These are phyloP conservation scores for Galeopterus variegatus DNA, from an alignment of 2,113 vertebrate species.

Conservation along the genomic window DNA sequence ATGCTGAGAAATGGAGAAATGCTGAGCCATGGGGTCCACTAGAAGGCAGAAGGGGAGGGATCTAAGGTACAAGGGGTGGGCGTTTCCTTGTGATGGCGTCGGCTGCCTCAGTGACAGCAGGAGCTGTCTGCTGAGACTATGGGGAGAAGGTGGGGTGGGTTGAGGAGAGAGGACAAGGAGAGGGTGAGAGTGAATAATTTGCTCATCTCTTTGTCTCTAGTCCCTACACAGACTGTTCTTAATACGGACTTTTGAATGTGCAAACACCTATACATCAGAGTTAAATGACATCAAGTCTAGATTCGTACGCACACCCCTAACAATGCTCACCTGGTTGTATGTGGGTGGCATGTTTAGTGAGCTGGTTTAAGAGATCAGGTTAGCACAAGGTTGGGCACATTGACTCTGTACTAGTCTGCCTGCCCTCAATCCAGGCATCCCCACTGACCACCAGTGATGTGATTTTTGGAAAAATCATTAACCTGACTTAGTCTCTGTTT, in stretches of 20 bases:
- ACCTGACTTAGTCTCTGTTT: background rate
- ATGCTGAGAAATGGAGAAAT: background rate
- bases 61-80: background rate
- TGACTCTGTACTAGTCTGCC: background rate
- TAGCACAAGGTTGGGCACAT: background rate
- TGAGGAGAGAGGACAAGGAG: background rate
- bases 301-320: no score
- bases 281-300: background rate
- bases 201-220: background rate
- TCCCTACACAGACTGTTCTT: background rate
- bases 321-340: background rate
- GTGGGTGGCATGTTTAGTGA: background rate
- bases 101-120: background rate
- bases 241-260: background rate
- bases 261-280: background rate
- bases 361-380: background rate
- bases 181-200: no score
- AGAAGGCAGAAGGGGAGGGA: no score
- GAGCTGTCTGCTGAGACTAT: background rate
- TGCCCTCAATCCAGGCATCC: background rate
- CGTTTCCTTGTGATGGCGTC: fast-evolving
- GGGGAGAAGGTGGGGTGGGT: background rate
- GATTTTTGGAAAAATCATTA: background rate
- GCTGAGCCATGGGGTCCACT: fast-evolving
- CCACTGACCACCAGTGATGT: background rate